Percentiles rank a stretch among this genome's conserved stretches.
These are phyloP conservation scores for Diabrotica undecimpunctata DNA, from an alignment of 1,140 invertebrate genomes.

Conservation along the genomic window DNA sequence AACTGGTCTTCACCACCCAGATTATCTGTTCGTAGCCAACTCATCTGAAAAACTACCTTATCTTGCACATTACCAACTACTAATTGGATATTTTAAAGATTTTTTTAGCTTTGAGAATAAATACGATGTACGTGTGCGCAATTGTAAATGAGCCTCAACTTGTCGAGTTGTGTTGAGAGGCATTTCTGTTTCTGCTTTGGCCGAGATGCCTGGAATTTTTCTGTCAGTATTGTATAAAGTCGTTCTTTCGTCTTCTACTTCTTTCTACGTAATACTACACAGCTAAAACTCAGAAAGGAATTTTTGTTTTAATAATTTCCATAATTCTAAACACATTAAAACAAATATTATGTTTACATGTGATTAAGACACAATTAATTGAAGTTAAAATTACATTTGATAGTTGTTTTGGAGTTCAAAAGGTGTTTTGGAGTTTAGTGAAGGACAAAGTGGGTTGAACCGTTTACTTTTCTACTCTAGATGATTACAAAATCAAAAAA, in stretches of 20 bases:
- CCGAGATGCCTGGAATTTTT: slow-evolving; percentile 20
- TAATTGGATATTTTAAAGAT: slow-evolving; percentile 44
- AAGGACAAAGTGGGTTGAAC: too few relatives aligned
- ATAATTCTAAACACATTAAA: too few relatives aligned
- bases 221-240: slow-evolving; percentile 22
- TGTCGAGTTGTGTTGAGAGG: slow-evolving; percentile 25
- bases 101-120: slow-evolving; percentile 41
- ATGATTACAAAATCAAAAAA: too few relatives aligned
- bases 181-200: slow-evolving; percentile 23
- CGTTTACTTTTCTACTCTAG: too few relatives aligned
- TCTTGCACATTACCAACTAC: slow-evolving; percentile 43
- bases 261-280: neutral
- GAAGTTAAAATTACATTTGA: too few relatives aligned
- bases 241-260: slow-evolving; percentile 11
- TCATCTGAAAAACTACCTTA: slow-evolving; percentile 40
- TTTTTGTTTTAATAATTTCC: too few relatives aligned
- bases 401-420: too few relatives aligned
- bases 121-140: slow-evolving; percentile 39
- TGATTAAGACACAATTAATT: too few relatives aligned
- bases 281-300: neutral
- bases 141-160: slow-evolving; percentile 35
- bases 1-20: slow-evolving; percentile 42
- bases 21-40: slow-evolving; percentile 39
- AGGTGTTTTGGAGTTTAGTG: too few relatives aligned
- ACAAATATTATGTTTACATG: too few relatives aligned